phyloP scores from a whole-genome alignment of 1,140 invertebrate species.

The Leguminivora glycinivorella region DNA sequence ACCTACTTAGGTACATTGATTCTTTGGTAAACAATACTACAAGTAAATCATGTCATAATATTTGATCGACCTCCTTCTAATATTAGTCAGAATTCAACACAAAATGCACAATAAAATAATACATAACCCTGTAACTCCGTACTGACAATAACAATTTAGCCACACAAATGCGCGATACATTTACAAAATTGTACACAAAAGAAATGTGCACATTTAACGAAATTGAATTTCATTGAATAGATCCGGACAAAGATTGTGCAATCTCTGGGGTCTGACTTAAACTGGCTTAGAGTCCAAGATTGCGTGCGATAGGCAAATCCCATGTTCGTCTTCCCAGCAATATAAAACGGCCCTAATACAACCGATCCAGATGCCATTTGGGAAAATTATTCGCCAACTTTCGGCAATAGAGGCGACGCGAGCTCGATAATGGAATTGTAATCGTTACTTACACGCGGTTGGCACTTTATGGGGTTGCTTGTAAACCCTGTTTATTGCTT shows the following conservation, averaged over 20 bases:
- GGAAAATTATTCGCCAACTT: conserved; percentile 22
- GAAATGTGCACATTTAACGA: conserved; percentile 37
- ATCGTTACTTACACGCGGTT: conserved; percentile 26
- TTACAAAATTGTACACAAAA: conserved; percentile 25
- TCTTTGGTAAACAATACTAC: no score
- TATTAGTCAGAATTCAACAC: no score
- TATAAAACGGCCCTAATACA: conserved; percentile 46
- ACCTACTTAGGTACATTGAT: no score
- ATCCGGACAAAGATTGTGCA: conserved; percentile 56
- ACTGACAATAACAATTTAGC: conserved; percentile 6
- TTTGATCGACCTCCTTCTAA: no score
- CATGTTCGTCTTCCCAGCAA: conserved; percentile 44
- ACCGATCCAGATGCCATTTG: conserved; percentile 28
- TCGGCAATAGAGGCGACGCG: conserved; percentile 15
- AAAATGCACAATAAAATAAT: background rate
- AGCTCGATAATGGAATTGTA: conserved; percentile 23
- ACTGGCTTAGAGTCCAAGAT: conserved; percentile 56
- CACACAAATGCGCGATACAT: conserved; percentile 24
- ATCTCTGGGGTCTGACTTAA: conserved; percentile 52
- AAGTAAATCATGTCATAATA: no score
- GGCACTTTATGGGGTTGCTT: background rate
- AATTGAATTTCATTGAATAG: conserved; percentile 63
- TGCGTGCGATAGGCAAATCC: conserved; percentile 60
- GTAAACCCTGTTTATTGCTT: background rate
- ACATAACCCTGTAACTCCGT: background rate